Evolutionary conservation across 2,797 vertebrate species (phyloP).

Genomic region (Onychomys torridus): DNA sequence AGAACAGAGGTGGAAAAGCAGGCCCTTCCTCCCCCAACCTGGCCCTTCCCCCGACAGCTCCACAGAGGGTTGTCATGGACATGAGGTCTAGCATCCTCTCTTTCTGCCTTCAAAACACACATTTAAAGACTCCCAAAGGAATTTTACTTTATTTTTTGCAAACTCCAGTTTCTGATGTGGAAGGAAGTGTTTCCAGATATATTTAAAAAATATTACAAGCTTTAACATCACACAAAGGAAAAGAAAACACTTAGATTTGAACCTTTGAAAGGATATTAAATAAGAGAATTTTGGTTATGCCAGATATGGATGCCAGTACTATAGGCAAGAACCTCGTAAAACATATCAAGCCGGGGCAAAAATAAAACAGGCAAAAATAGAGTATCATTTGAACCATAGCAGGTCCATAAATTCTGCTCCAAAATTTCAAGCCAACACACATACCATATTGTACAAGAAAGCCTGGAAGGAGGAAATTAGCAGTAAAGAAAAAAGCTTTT

Average conservation of each 20-base stretch:
- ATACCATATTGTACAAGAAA: conserved; percentile 87
- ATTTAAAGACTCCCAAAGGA: conserved; percentile 86
- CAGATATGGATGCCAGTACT: conserved; percentile 86
- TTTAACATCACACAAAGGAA: conserved; percentile 84
- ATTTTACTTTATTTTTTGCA: conserved; percentile 78
- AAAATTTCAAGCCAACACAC: conserved; percentile 85
- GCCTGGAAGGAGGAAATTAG: conserved; percentile 83
- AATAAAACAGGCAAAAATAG: conserved; percentile 87
- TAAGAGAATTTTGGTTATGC: conserved; percentile 86
- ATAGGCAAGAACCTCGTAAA: conserved; percentile 86
- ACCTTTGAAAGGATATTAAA: conserved; percentile 85
- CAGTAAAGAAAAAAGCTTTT: conserved; percentile 86
- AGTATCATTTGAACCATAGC: conserved; percentile 87
- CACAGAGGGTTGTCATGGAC: neutral
- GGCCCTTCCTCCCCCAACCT: neutral
- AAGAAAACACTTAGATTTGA: conserved; percentile 84
- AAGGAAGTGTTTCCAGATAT: conserved; percentile 88
- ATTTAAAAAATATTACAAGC: conserved; percentile 77
- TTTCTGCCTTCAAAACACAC: conserved; percentile 80
- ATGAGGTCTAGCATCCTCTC: conserved; percentile 6
- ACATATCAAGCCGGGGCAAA: conserved; percentile 86
- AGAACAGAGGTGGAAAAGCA: neutral
- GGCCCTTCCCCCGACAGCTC: neutral
- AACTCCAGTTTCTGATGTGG: conserved; percentile 82
- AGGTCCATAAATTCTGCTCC: conserved; percentile 86